Percentiles rank a stretch among this genome's conserved stretches.
These are phyloP conservation scores for Vidua chalybeata DNA, from an alignment of 2,113 vertebrate species.

Conservation along the genomic window DNA sequence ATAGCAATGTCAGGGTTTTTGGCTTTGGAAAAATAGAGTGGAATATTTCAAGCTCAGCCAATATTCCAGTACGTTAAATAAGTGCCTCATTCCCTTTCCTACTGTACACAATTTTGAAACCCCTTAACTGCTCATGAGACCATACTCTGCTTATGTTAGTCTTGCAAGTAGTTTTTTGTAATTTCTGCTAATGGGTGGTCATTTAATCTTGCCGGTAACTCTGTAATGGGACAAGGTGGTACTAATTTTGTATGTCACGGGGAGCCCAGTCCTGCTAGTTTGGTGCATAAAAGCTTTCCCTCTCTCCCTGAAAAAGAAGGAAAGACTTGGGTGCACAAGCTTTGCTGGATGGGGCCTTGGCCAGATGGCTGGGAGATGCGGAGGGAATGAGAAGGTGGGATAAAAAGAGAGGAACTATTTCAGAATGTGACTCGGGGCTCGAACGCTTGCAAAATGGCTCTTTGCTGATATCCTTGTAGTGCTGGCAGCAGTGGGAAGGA, in stretches of 20 bases:
- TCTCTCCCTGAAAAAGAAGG: not conserved
- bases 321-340: not conserved
- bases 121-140: not conserved
- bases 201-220: not conserved
- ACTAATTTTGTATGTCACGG: not conserved
- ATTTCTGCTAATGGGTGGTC: not conserved
- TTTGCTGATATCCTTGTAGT: slow-evolving; percentile 48
- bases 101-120: not conserved
- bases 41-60: slow-evolving; percentile 15
- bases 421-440: not conserved
- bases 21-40: not conserved
- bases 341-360: not conserved
- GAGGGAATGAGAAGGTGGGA: slow-evolving; percentile 38
- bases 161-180: not conserved
- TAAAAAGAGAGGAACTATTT: slow-evolving; percentile 44
- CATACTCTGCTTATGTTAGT: not conserved
- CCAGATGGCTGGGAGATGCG: not conserved
- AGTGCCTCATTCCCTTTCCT: not conserved
- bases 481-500: slow-evolving; percentile 62
- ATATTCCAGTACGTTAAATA: not conserved
- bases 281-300: not conserved
- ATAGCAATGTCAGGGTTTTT: not conserved
- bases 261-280: not conserved
- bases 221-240: not conserved
- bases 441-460: slow-evolving; percentile 47